phyloP scores from a whole-genome alignment of 2,113 vertebrate species.

The Chunga burmeisteri region DNA sequence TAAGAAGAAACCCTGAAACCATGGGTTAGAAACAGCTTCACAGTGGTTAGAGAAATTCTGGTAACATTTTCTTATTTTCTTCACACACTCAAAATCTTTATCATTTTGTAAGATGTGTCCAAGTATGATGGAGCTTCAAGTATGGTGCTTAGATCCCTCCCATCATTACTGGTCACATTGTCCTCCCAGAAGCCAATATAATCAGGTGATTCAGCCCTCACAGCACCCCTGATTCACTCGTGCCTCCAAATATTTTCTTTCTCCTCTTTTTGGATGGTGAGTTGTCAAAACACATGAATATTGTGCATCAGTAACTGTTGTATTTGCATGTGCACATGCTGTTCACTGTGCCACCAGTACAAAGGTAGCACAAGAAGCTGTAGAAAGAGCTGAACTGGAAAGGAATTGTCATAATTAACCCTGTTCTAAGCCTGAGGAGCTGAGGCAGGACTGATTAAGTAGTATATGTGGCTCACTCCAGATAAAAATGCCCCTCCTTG shows the following conservation, averaged over 20 bases:
- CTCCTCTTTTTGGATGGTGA: background rate
- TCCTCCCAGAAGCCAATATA: background rate
- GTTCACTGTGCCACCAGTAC: background rate
- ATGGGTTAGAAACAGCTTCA: background rate
- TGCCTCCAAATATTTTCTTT: background rate
- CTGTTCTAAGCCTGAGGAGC: background rate
- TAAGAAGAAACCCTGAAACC: background rate
- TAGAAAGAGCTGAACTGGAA: background rate
- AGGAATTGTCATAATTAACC: background rate
- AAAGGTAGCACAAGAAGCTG: background rate
- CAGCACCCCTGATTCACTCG: fast-evolving
- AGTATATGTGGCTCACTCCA: background rate
- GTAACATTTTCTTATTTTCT: background rate
- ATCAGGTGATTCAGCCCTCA: background rate
- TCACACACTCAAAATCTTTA: background rate
- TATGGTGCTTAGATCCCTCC: background rate
- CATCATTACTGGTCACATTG: background rate
- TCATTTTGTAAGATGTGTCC: background rate
- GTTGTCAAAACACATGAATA: background rate
- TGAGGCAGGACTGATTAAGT: background rate
- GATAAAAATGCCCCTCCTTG: background rate
- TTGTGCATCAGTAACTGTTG: background rate
- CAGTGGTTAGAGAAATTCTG: background rate
- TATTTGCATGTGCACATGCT: background rate
- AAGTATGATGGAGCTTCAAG: background rate